phyloP scores from a whole-genome alignment of 2,113 vertebrate species.

The Barnardius zonarius region DNA sequence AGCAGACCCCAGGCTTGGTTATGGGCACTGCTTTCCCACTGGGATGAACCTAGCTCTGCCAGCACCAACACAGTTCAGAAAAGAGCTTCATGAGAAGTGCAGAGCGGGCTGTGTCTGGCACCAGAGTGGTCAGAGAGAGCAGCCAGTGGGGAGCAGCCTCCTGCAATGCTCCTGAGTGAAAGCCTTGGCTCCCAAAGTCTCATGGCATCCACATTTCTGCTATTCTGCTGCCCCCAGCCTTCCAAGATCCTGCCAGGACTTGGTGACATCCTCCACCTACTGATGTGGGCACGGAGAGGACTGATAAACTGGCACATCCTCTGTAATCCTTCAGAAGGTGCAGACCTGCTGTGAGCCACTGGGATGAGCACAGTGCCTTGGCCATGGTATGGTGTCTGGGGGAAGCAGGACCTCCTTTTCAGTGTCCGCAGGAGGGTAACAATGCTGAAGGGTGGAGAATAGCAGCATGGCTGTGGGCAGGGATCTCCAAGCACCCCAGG shows the following conservation, averaged over 20 bases:
- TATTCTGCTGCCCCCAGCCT: rapidly evolving
- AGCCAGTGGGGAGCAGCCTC: background rate
- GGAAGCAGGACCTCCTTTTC: background rate
- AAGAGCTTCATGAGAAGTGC: background rate
- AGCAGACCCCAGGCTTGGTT: background rate
- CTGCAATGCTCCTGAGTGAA: background rate
- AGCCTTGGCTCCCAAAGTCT: background rate
- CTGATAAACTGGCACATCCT: background rate
- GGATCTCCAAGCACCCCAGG: background rate
- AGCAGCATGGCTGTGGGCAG: background rate
- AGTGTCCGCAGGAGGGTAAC: background rate
- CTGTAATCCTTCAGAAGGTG: background rate
- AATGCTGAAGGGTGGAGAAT: background rate
- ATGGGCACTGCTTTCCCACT: background rate
- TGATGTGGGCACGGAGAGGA: background rate
- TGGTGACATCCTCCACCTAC: background rate
- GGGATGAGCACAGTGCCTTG: background rate
- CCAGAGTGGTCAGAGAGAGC: background rate
- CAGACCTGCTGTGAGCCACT: background rate
- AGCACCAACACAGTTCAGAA: background rate
- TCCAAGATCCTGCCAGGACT: background rate
- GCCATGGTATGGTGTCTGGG: background rate
- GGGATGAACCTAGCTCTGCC: background rate
- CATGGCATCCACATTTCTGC: background rate
- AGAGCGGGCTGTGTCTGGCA: rapidly evolving